phyloP scores from a whole-genome alignment of 2,797 vertebrate genomes.

The Pteronotus mesoamericanus region DNA sequence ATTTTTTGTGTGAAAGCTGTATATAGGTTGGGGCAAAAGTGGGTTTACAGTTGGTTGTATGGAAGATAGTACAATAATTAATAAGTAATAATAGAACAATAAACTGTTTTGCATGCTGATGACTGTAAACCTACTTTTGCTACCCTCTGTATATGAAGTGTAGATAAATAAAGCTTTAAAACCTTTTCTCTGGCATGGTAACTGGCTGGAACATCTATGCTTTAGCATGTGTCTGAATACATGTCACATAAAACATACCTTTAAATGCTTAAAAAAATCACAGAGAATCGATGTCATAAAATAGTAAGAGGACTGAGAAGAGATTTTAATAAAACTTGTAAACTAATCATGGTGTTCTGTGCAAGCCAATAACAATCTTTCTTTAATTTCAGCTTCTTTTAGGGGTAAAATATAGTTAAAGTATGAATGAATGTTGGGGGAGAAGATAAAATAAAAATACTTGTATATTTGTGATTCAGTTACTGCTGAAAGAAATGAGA shows the following conservation, averaged over 20 bases:
- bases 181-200: background rate
- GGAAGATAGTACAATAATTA: background rate
- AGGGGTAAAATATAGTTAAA: background rate
- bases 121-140: background rate
- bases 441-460: slow-evolving; percentile 8
- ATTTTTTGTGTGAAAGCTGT: slow-evolving; percentile 44
- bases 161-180: slow-evolving; percentile 40
- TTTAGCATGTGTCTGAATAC: background rate
- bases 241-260: background rate
- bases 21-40: background rate
- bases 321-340: background rate
- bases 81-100: background rate
- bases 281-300: background rate
- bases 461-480: background rate
- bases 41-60: background rate
- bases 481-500: background rate
- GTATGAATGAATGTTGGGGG: background rate
- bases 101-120: background rate
- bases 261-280: slow-evolving; percentile 15
- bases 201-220: background rate
- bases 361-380: background rate
- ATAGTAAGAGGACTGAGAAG: background rate
- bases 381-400: background rate
- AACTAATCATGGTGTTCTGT: background rate
- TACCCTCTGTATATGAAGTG: background rate